Conservation (phyloP, 2,797 vertebrate species). For the Melanotaenia boesemani region DNA sequence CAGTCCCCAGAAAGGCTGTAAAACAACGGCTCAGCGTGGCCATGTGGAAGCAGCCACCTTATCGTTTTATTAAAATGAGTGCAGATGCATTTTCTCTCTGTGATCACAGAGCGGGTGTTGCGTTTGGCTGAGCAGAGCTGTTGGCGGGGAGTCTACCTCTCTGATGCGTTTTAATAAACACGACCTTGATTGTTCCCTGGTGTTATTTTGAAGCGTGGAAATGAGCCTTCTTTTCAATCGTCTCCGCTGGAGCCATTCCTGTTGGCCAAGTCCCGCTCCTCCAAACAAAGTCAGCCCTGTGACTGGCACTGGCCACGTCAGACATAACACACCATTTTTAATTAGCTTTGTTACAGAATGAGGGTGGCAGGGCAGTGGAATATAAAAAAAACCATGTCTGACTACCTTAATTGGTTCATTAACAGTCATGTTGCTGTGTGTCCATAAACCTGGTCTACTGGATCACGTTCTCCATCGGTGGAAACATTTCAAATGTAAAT, state of each 20-base stretch:
- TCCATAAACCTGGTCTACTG: background rate
- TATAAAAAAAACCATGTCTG: conserved; percentile 37
- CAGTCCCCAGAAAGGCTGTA: conserved; percentile 41
- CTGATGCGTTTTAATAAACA: conserved; percentile 80
- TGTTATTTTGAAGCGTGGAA: conserved; percentile 77
- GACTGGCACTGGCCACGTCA: conserved; percentile 63
- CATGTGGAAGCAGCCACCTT: conserved; percentile 60
- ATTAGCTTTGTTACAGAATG: conserved; percentile 74
- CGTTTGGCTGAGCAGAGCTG: conserved; percentile 60
- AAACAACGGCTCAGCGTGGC: conserved; percentile 52
- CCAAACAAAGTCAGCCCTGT: conserved; percentile 76
- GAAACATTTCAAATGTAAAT: background rate
- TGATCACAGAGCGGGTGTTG: conserved; percentile 59
- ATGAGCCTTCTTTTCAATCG: conserved; percentile 75
- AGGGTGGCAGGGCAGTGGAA: conserved; percentile 15
- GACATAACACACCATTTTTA: conserved; percentile 76
- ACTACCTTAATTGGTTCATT: conserved; percentile 49
- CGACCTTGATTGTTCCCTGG: conserved; percentile 78
- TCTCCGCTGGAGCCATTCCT: conserved; percentile 74
- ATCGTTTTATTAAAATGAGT: conserved; percentile 74
- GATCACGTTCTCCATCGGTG: background rate
- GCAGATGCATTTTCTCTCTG: conserved; percentile 38
- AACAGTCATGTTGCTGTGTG: background rate
- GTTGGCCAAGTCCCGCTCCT: conserved; percentile 68
- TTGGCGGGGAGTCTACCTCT: conserved; percentile 68